These are phyloP conservation scores for Caloenas nicobarica DNA, from an alignment of 2,113 vertebrate species.

Conservation along the genomic window DNA sequence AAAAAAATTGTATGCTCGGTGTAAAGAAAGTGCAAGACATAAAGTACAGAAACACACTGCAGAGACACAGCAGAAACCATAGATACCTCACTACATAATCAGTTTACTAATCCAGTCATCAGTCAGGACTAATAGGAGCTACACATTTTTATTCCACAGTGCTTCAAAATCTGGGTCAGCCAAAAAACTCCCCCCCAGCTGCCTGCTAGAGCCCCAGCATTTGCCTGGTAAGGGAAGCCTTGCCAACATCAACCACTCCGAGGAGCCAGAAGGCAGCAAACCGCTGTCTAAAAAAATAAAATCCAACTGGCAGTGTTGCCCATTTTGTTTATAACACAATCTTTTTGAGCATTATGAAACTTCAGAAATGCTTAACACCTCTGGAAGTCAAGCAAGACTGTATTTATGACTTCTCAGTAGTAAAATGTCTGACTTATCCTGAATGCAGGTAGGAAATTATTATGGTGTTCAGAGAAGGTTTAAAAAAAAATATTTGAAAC, in stretches of 20 bases:
- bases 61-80: not conserved
- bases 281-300: not conserved
- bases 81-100: not conserved
- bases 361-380: not conserved
- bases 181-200: not conserved
- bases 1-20: not conserved
- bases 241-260: conserved; percentile 30
- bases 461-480: not conserved
- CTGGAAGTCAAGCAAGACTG: not conserved
- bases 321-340: not conserved
- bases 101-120: not conserved
- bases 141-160: not conserved
- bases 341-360: not conserved
- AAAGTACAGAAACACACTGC: not conserved
- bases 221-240: conserved; percentile 56
- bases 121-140: not conserved
- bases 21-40: not conserved
- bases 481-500: not conserved
- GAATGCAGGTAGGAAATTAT: not conserved
- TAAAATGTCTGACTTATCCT: not conserved
- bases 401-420: not conserved
- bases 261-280: not conserved
- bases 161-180: not conserved
- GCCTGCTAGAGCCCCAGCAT: not conserved
- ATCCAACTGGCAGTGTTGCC: not conserved